Evolutionary conservation across 2,113 vertebrate species (phyloP).

Genomic region (Antigone vipio): DNA sequence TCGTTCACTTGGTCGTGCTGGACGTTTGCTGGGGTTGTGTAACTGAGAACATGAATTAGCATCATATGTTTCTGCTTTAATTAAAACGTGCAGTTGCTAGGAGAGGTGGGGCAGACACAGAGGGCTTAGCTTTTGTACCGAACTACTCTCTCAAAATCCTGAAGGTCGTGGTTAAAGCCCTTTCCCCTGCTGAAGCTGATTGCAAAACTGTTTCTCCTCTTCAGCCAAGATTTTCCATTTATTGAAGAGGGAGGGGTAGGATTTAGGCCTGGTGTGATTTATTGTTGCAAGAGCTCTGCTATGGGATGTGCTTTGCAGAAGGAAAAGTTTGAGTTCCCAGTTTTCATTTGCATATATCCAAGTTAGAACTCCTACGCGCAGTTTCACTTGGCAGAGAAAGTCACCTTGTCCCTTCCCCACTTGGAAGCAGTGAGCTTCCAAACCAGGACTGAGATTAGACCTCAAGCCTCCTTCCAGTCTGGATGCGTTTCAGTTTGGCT

Average conservation of each 20-base stretch:
- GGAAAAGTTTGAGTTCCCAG: neutral
- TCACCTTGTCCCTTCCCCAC: neutral
- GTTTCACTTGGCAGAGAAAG: neutral
- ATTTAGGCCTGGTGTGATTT: neutral
- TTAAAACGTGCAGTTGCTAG: neutral
- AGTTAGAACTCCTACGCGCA: neutral
- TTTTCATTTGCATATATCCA: neutral
- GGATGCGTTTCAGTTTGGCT: neutral
- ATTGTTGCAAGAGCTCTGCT: neutral
- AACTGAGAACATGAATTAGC: neutral
- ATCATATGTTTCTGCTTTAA: neutral
- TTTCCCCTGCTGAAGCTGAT: neutral
- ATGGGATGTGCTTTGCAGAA: neutral
- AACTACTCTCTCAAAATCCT: neutral
- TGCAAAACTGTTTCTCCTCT: neutral
- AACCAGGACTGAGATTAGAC: neutral
- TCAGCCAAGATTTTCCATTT: neutral
- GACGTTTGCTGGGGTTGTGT: neutral
- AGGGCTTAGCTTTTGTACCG: neutral
- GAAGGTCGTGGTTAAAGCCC: neutral
- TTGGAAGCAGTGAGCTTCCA: neutral
- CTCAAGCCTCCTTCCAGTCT: neutral
- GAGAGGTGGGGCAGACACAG: neutral
- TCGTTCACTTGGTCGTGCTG: neutral
- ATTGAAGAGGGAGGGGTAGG: neutral